phyloP scores from a whole-genome alignment of 2,113 vertebrate genomes.

The Stigmatopora nigra region DNA sequence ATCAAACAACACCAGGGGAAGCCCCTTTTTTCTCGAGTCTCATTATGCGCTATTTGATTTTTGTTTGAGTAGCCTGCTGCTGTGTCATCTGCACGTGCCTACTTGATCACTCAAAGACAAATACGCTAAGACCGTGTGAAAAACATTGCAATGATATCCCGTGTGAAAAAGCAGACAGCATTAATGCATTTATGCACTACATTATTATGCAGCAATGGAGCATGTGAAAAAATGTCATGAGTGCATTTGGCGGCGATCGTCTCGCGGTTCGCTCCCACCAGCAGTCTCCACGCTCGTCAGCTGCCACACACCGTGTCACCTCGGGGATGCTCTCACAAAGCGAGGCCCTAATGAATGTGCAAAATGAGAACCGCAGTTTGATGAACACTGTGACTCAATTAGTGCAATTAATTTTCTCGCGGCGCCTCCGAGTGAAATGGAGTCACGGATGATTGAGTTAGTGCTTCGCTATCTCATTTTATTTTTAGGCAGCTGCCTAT shows the following conservation, averaged over 20 bases:
- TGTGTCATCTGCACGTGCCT: conserved; percentile 24
- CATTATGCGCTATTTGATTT: conserved; percentile 17
- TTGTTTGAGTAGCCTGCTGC: conserved; percentile 24
- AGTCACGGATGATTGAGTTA: conserved; percentile 71
- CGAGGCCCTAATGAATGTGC: conserved; percentile 78
- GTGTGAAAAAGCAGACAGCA: conserved; percentile 20
- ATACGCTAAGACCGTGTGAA: conserved; percentile 18
- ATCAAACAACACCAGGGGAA: conserved; percentile 18
- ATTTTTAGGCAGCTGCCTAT: conserved; percentile 44
- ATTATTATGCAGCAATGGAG: conserved; percentile 5
- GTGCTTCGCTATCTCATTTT: conserved; percentile 54
- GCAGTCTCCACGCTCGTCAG: conserved; percentile 21
- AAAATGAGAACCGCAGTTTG: conserved; percentile 80
- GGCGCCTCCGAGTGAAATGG: conserved; percentile 75
- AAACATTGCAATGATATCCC: conserved; percentile 23
- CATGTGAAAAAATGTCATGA: neutral
- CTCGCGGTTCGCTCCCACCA: conserved; percentile 18
- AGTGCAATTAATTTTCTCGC: conserved; percentile 90
- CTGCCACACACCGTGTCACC: conserved; percentile 34
- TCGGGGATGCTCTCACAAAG: conserved; percentile 58
- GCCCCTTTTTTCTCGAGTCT: conserved; percentile 29
- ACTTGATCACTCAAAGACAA: neutral
- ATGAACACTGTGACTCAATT: conserved; percentile 86
- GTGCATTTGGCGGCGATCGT: conserved; percentile 13
- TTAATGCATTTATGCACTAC: conserved; percentile 2